These are phyloP conservation scores for Delichon dasypus DNA, from an alignment of 2,797 vertebrate species.

Conservation along the genomic window DNA sequence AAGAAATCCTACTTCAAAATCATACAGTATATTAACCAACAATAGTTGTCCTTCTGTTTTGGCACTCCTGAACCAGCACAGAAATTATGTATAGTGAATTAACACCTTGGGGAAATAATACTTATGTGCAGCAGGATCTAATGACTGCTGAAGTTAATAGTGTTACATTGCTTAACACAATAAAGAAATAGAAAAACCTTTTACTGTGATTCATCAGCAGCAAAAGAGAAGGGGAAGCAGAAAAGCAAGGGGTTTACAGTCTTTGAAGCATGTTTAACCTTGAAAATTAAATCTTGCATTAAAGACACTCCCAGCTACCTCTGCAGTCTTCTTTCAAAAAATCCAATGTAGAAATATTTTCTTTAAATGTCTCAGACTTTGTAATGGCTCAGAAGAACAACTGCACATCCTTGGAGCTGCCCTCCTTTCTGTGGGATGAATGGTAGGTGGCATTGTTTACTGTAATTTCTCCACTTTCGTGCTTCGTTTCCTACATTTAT, in stretches of 20 bases:
- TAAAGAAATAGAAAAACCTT: conserved; percentile 52
- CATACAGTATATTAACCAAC: conserved; percentile 36
- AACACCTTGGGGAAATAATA: conserved; percentile 26
- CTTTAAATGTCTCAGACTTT: conserved; percentile 58
- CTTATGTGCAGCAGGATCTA: conserved; percentile 28
- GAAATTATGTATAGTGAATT: conserved; percentile 43
- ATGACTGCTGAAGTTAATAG: conserved; percentile 56
- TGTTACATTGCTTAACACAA: conserved; percentile 49
- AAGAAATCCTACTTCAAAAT: conserved; percentile 69
- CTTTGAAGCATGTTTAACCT: conserved; percentile 55
- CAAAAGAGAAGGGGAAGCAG: conserved; percentile 38
- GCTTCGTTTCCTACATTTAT: conserved; percentile 70
- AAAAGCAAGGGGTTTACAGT: conserved; percentile 48
- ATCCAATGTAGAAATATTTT: conserved; percentile 66
- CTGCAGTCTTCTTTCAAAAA: conserved; percentile 66
- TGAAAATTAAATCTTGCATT: conserved; percentile 69
- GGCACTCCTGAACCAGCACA: conserved; percentile 58
- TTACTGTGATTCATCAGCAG: conserved; percentile 54
- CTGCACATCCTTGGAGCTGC: conserved; percentile 41
- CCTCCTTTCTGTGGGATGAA: conserved; percentile 58
- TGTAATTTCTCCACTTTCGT: conserved; percentile 69
- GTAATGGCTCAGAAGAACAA: conserved; percentile 65
- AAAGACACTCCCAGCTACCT: conserved; percentile 50
- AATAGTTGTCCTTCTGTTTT: conserved; percentile 42
- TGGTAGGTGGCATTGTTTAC: not conserved